Evolutionary conservation across 2,888 invertebrate genomes (phyloP).

Genomic region (Hyposoter dolosus): DNA sequence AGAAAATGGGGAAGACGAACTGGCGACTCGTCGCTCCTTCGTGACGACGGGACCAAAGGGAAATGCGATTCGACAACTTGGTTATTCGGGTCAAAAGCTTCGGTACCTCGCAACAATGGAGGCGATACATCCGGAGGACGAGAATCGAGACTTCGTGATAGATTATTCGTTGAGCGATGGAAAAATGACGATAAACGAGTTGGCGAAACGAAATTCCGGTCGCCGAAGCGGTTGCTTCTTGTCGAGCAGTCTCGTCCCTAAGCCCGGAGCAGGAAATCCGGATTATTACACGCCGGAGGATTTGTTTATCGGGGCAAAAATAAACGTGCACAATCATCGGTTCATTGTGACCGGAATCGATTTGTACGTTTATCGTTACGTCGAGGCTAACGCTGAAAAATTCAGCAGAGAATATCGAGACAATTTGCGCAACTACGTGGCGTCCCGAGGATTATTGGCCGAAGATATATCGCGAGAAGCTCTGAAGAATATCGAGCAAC

Average conservation of each 20-base stretch:
- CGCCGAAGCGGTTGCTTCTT: conserved; percentile 90
- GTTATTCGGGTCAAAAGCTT: conserved; percentile 88
- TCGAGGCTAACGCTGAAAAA: conserved; percentile 90
- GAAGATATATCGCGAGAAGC: conserved; percentile 42
- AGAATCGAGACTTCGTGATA: conserved; percentile 90
- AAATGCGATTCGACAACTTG: conserved; percentile 90
- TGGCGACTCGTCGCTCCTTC: conserved; percentile 90
- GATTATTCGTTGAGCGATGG: conserved; percentile 92
- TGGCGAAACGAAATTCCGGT: conserved; percentile 91
- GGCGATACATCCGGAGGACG: conserved; percentile 92
- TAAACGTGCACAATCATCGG: conserved; percentile 91
- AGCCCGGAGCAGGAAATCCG: conserved; percentile 90
- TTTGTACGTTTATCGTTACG: conserved; percentile 91
- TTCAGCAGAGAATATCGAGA: conserved; percentile 89
- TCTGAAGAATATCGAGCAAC: conserved; percentile 2
- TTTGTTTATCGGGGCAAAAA: conserved; percentile 91
- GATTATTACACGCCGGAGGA: conserved; percentile 92
- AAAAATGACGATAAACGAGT: conserved; percentile 90
- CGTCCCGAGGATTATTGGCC: conserved; percentile 80
- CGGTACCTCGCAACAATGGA: conserved; percentile 92
- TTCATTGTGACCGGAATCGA: conserved; percentile 93
- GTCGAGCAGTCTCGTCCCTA: conserved; percentile 88
- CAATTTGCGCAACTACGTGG: conserved; percentile 89
- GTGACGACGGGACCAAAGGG: conserved; percentile 91
- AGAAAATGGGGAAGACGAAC: conserved; percentile 92